Conservation (phyloP, 2,797 vertebrate genomes). For the Epinephelus awoara region DNA sequence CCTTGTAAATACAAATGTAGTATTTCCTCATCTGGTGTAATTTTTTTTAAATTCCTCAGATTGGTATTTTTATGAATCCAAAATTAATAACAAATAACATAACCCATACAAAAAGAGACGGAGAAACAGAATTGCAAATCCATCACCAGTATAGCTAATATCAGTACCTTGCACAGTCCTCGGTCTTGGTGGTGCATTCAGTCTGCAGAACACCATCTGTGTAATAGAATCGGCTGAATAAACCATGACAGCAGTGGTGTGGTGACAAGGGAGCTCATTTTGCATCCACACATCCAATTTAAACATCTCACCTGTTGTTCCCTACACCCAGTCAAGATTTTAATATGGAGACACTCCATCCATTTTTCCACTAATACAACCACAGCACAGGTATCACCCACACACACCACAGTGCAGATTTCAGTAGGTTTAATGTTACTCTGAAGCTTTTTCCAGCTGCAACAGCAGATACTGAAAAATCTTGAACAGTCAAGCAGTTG, state of each 20-base stretch:
- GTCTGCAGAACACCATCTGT: not conserved
- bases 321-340: not conserved
- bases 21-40: no score
- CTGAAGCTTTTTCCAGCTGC: not conserved
- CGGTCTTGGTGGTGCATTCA: not conserved
- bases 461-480: not conserved
- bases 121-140: not conserved
- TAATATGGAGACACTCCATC: not conserved
- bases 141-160: not conserved
- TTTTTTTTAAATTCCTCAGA: no score
- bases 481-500: no score
- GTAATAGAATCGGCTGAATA: not conserved
- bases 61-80: not conserved
- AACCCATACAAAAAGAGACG: not conserved
- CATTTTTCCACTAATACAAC: not conserved
- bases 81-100: not conserved
- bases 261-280: not conserved
- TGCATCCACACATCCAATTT: not conserved
- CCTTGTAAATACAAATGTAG: not conserved
- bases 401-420: not conserved
- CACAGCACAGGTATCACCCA: not conserved
- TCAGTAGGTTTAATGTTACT: not conserved
- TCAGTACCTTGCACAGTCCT: not conserved
- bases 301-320: slow-evolving; percentile 11
- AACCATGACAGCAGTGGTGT: slow-evolving; percentile 8